Evolutionary conservation across 2,888 invertebrate species (phyloP).

Genomic region (Pharmacophagus antenor): DNA sequence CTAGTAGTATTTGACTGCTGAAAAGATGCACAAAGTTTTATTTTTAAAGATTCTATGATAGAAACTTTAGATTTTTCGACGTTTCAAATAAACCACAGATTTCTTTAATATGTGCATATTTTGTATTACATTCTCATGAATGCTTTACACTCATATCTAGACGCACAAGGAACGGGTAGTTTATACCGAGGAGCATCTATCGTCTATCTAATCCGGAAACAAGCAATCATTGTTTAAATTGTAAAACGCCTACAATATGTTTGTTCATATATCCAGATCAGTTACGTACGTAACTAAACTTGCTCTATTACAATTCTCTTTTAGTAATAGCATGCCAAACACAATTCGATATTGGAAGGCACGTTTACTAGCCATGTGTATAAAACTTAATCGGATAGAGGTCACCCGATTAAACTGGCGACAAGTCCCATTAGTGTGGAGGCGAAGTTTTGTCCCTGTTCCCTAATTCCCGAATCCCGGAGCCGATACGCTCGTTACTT

Average conservation of each 20-base stretch:
- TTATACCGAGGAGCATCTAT: background rate
- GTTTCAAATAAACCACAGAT: too few relatives aligned
- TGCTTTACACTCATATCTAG: background rate
- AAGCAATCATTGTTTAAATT: conserved; percentile 3
- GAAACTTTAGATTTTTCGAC: too few relatives aligned
- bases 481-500: conserved; percentile 69
- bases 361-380: conserved; percentile 24
- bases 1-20: too few relatives aligned
- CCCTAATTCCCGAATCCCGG: conserved; percentile 53
- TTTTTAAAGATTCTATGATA: too few relatives aligned
- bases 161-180: background rate
- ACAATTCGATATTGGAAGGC: background rate
- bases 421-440: conserved; percentile 61
- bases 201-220: conserved; percentile 1
- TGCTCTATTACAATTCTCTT: background rate
- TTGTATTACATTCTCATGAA: background rate
- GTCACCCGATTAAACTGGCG: conserved; percentile 52
- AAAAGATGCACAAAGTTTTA: too few relatives aligned
- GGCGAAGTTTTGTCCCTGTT: conserved; percentile 53
- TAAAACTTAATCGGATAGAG: conserved; percentile 50
- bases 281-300: background rate
- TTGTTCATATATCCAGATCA: background rate
- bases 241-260: background rate
- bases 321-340: background rate
- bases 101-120: too few relatives aligned